Conservation (phyloP, 2,888 invertebrate genomes). For the Schizotus pectinicornis region DNA sequence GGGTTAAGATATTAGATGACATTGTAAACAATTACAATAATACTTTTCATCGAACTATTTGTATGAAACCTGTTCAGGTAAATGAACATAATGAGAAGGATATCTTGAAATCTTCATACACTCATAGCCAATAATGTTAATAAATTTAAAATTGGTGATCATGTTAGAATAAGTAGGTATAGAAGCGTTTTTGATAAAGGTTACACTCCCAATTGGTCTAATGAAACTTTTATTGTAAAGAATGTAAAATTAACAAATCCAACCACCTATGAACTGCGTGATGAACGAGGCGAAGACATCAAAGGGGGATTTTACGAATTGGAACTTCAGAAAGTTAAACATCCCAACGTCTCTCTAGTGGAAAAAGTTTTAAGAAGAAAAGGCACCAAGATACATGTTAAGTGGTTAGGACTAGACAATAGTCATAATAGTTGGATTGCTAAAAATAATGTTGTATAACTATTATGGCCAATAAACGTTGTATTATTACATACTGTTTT, state of each 20-base stretch:
- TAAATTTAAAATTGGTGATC: too few relatives aligned
- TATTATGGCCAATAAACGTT: too few relatives aligned
- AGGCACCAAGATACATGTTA: conserved; percentile 39
- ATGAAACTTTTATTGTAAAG: too few relatives aligned
- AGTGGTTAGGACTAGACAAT: conserved; percentile 36
- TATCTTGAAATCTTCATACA: too few relatives aligned
- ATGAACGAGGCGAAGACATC: conserved; percentile 39
- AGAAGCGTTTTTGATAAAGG: too few relatives aligned
- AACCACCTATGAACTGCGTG: too few relatives aligned
- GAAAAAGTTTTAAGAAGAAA: conserved; percentile 43
- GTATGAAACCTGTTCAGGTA: conserved; percentile 13
- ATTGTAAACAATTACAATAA: conserved; percentile 22
- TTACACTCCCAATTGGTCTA: too few relatives aligned
- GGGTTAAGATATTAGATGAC: conserved; percentile 17
- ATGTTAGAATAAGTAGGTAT: too few relatives aligned
- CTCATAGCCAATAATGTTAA: too few relatives aligned
- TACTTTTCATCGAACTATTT: conserved; percentile 16
- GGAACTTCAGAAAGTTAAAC: conserved; percentile 45
- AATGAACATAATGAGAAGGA: conserved; percentile 8
- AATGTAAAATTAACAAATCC: too few relatives aligned
- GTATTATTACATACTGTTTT: too few relatives aligned
- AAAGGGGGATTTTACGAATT: conserved; percentile 41
- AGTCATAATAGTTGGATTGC: neutral
- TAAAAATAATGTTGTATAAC: too few relatives aligned
- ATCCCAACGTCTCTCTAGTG: conserved; percentile 47